Evolutionary conservation across 2,888 invertebrate species (phyloP).

Genomic region (Cosmia pyralina): DNA sequence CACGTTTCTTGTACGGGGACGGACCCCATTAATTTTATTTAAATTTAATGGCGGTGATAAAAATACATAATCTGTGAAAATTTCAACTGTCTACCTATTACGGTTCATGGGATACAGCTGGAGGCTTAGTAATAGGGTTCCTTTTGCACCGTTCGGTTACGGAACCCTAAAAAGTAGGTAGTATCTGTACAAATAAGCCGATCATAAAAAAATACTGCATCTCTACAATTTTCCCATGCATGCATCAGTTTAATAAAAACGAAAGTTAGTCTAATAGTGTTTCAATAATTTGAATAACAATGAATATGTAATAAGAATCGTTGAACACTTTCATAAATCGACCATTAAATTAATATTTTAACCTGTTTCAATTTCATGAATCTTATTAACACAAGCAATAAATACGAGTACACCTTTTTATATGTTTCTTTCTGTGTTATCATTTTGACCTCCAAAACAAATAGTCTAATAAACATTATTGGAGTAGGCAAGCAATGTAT

Average conservation of each 20-base stretch:
- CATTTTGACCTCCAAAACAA: slow-evolving; percentile 8
- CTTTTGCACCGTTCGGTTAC: no score
- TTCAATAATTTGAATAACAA: slow-evolving; percentile 76
- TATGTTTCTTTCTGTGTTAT: not conserved
- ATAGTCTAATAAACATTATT: not conserved
- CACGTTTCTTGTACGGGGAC: no score
- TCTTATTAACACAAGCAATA: slow-evolving; percentile 67
- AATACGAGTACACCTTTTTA: slow-evolving; percentile 14
- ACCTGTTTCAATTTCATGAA: slow-evolving; percentile 74
- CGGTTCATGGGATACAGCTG: no score
- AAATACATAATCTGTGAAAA: no score
- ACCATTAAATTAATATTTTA: slow-evolving; percentile 76
- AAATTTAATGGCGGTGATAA: no score
- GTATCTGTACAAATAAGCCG: not conserved
- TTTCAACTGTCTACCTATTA: no score
- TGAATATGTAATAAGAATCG: slow-evolving; percentile 79
- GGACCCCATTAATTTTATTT: no score
- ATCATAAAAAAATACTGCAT: slow-evolving; percentile 20
- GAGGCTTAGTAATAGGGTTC: no score
- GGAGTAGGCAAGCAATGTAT: not conserved
- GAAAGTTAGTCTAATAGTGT: slow-evolving; percentile 80
- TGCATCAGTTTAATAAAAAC: slow-evolving; percentile 67
- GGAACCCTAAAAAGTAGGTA: not conserved
- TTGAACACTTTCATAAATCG: slow-evolving; percentile 73
- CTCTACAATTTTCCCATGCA: slow-evolving; percentile 54